Base-by-base conservation (phyloP, 2,797 vertebrate genomes). In the Rhinogobio ventralis region DNA sequence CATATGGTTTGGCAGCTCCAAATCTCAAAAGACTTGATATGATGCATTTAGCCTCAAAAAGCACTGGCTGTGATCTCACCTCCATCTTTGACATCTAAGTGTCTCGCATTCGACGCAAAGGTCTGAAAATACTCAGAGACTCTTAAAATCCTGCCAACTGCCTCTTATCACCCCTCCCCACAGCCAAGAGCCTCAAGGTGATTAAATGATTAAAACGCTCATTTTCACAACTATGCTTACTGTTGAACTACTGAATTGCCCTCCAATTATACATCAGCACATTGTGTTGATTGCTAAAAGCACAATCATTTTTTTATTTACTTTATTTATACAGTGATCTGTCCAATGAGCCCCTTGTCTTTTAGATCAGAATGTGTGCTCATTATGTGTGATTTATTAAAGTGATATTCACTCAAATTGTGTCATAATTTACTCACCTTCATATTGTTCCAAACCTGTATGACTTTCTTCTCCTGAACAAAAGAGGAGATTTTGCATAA, bases 11-110 rank as follows among this genome's bases (percentile, higher is more conserved):
- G 79, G 17, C 39, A 60, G 8, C 25, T 62, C 4, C 2, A 17
- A 28, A 46, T 11, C 67, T 60, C 51, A 72, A n/a, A 30, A 20
- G n/a, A 42, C 30, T 55, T 55, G 17, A 55, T 42, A 19, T 49
- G 30, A 81, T 36, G 42, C 42, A 73, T 49, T 36, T 62, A 62
- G 20, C 20, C 8, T 33, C 8, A 82, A 2, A 73, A 79, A 62
- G 20, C 69, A 19, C 28, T 62, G 55, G 25, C 39, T 73, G 55
- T 49, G 68, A 73, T 82, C 53, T 45, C 17, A 64, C 69, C 55
- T 73, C 28, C 62, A 53, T 80, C 28, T 80, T 68, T 80, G 30
- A 53, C 46, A 36, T 68, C 46, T 17, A 60, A 55, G 69, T 51
- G 51, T 49, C 28, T 82, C 25, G 53, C 7, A 30, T 45, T 42